Percentiles rank a stretch among this genome's conserved stretches.
Conservation (phyloP, 1,140 invertebrate genomes). For the Mamestra configurata region DNA sequence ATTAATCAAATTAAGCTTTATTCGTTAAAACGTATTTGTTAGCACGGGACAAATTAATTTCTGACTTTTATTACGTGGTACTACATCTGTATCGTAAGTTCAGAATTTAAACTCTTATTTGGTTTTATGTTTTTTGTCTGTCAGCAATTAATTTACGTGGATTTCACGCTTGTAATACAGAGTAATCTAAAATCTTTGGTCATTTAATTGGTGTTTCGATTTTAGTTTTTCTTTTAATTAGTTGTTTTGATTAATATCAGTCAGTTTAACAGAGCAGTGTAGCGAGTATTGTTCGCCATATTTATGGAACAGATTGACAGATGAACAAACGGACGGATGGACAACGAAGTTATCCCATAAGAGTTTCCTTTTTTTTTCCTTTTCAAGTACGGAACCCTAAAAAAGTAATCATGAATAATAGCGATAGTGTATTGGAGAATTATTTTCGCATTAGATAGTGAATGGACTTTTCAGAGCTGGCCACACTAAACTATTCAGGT, state of each 20-base stretch:
- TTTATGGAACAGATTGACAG: too few relatives aligned
- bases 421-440: too few relatives aligned
- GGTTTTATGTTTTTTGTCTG: conserved; percentile 10
- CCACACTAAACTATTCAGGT: too few relatives aligned
- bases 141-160: conserved; percentile 31
- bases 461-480: too few relatives aligned
- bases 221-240: background rate
- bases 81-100: conserved; percentile 29
- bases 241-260: background rate
- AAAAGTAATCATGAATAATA: too few relatives aligned
- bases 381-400: too few relatives aligned
- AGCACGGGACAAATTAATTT: conserved; percentile 57
- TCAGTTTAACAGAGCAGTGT: background rate
- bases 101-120: background rate
- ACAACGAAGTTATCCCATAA: too few relatives aligned
- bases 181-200: conserved; percentile 7
- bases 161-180: background rate
- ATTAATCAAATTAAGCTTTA: conserved; percentile 61
- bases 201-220: background rate
- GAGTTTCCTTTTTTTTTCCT: too few relatives aligned
- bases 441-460: too few relatives aligned
- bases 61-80: conserved; percentile 31
- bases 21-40: conserved; percentile 54
- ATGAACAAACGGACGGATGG: too few relatives aligned
- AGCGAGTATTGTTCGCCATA: too few relatives aligned